Conservation (phyloP, 2,113 vertebrate species). For the Stictonetta naevosa region DNA sequence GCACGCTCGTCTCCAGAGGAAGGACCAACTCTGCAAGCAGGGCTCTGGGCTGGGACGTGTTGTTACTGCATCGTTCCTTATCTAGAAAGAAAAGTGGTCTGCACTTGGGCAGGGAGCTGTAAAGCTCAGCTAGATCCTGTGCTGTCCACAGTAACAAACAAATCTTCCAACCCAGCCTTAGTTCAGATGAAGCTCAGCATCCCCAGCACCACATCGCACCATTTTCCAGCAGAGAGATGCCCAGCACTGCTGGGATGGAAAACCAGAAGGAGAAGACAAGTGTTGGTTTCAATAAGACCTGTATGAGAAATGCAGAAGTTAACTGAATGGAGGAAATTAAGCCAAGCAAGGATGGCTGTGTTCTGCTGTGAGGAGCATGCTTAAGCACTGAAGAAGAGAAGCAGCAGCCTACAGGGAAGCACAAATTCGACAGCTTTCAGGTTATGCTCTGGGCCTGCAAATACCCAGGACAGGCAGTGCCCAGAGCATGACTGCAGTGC, state of each 20-base stretch:
- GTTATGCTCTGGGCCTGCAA: not conserved
- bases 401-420: not conserved
- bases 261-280: not conserved
- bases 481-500: not conserved
- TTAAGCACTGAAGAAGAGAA: not conserved
- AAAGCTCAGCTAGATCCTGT: not conserved
- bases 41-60: not conserved
- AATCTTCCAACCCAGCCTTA: not conserved
- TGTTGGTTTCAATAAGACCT: not conserved
- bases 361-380: not conserved
- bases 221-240: not conserved
- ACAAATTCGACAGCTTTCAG: not conserved
- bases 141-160: not conserved
- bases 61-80: not conserved
- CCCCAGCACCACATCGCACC: not conserved
- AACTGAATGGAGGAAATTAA: not conserved
- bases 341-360: rapidly evolving
- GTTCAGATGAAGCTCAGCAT: not conserved
- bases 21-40: not conserved
- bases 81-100: not conserved
- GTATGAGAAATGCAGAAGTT: not conserved
- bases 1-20: rapidly evolving
- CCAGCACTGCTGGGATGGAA: not conserved
- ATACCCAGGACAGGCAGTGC: rapidly evolving
- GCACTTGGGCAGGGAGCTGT: not conserved